Evolutionary conservation across 2,113 vertebrate species (phyloP).

Genomic region (Chrysochloris asiatica): DNA sequence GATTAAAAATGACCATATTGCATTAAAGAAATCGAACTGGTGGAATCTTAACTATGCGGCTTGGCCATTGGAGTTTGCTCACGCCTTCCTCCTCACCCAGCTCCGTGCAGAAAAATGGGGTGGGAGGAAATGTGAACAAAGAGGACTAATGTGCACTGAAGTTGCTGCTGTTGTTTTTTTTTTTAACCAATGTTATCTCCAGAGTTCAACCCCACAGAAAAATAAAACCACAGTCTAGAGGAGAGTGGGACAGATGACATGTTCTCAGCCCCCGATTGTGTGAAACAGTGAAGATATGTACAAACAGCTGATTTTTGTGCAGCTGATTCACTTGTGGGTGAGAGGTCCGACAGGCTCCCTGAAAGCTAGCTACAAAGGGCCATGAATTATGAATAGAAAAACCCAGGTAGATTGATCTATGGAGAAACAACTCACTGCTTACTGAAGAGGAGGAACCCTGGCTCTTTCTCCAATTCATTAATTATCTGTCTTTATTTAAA

Average conservation of each 20-base stretch:
- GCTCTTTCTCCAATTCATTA: background rate
- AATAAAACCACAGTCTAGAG: constrained; percentile 27
- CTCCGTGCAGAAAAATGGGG: constrained; percentile 54
- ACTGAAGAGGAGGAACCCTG: background rate
- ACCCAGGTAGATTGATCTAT: background rate
- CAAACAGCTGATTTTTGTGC: background rate
- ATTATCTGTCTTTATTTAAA: constrained; percentile 1
- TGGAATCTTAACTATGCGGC: constrained; percentile 78
- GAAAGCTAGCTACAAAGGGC: background rate
- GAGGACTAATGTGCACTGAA: constrained; percentile 56
- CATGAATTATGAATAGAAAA: background rate
- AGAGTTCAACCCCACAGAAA: constrained; percentile 56
- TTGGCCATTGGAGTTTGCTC: constrained; percentile 42
- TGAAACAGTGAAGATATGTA: constrained; percentile 28
- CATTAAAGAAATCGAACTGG: constrained; percentile 74
- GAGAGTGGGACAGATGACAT: constrained; percentile 41
- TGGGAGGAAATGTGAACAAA: constrained; percentile 73
- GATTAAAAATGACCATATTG: constrained; percentile 79
- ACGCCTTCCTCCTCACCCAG: constrained; percentile 19
- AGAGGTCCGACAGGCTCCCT: background rate
- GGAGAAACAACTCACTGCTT: background rate
- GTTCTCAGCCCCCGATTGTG: constrained; percentile 18
- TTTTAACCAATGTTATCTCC: constrained; percentile 62
- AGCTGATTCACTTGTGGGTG: background rate
- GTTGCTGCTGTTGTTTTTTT: no score